These are phyloP conservation scores for Diploscapter pachys DNA, from an alignment of 1,140 invertebrate genomes.

Conservation along the genomic window DNA sequence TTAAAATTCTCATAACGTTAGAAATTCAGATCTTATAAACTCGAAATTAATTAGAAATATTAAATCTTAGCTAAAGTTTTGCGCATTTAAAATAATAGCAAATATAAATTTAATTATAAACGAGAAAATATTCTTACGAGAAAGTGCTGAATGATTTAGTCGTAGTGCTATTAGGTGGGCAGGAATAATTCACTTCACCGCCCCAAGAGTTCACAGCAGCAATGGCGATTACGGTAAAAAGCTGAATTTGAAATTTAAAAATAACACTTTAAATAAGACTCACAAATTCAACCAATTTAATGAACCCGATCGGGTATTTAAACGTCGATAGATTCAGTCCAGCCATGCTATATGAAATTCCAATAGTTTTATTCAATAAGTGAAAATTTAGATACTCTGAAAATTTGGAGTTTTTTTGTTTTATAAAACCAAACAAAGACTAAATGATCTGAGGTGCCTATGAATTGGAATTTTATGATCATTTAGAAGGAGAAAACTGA, in stretches of 20 bases:
- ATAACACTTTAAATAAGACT: neutral
- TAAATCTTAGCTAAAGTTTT: neutral
- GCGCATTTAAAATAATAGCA: neutral
- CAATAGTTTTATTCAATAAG: too few species aligned
- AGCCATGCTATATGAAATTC: too few species aligned
- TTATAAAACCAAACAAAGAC: too few species aligned
- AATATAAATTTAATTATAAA: slow-evolving; percentile 1
- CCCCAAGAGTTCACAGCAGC: slow-evolving; percentile 28
- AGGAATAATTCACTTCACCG: slow-evolving; percentile 2
- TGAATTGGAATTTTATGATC: too few species aligned
- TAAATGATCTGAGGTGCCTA: too few species aligned
- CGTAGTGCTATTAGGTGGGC: neutral
- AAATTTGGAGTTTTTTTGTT: too few species aligned
- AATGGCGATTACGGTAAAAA: slow-evolving; percentile 31
- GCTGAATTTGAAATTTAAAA: slow-evolving; percentile 5
- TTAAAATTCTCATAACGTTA: neutral
- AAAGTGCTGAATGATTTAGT: slow-evolving; percentile 10
- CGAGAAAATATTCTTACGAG: slow-evolving; percentile 4
- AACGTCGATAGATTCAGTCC: slow-evolving; percentile 5
- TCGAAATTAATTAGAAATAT: neutral
- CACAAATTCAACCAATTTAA: slow-evolving; percentile 29
- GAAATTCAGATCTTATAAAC: neutral
- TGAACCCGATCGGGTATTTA: slow-evolving; percentile 30
- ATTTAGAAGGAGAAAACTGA: too few species aligned
- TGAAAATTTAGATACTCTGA: too few species aligned